Base-by-base conservation (phyloP, 2,113 vertebrate species). In the Melospiza melodia region DNA sequence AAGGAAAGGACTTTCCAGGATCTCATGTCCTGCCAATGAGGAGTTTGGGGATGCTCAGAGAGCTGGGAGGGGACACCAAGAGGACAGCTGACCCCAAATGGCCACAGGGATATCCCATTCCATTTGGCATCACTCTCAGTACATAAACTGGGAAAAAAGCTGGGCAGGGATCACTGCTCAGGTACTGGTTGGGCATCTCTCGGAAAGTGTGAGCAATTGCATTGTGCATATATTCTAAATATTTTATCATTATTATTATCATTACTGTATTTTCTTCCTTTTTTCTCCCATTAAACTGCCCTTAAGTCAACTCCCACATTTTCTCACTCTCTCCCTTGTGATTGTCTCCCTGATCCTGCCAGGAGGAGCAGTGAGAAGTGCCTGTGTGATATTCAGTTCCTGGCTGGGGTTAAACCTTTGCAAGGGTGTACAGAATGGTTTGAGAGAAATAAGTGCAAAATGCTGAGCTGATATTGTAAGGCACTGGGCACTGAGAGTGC, bases 11-110 rank as follows among this genome's bases (percentile, higher is more conserved):
- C 3, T 75, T 62, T 23, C 24, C 68, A 80, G 15, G n/a, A 6
- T 55, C 15, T 55, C 25, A 7, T 28, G n/a, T 15, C 9, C 22
- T 62, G 27, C 7, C 41, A 68, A 3, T 0, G 1, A 67, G 8
- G 9, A 16, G 46, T 11, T 59, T 85, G 61, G 4, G 41, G n/a
- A 3, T 54, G 61, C 31, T 43, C 30, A 43, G 10, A 31, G 55
- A 49, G 41, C 13, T 62, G 61, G 15, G n/a, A 86, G 54, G 15
- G 61, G 54, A 23, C 30, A 73, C 12, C 5, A 10, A 19, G 11
- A 35, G 41, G 41, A 49, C 48, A 80, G 48, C 41, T 74, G 48
- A 28, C 7, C 25, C 15, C 35, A 27, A 28, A 2, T 37, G 48
- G 16, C 21, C 46, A 74, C 27, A 62, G 19, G 25, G 15, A 37